Evolutionary conservation across 2,888 invertebrate species (phyloP).

Genomic region (Ophraella communa): DNA sequence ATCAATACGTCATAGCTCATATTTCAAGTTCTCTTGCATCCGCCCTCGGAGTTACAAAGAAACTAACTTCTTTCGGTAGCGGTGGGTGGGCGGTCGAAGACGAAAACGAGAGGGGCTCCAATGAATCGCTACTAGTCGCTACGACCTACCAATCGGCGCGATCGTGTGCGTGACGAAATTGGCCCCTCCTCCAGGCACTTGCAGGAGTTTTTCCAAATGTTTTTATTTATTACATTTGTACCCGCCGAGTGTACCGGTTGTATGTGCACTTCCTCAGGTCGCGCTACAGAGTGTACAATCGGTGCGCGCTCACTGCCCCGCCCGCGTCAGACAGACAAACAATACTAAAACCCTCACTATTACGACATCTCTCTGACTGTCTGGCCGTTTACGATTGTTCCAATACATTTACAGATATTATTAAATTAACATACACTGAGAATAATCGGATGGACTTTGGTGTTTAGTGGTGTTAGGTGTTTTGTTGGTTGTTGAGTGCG

Average conservation of each 20-base stretch:
- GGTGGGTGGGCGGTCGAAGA: conserved; percentile 52
- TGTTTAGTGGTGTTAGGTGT: conserved; percentile 33
- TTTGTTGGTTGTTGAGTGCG: conserved; percentile 24
- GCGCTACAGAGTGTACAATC: conserved; percentile 46
- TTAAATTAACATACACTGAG: background rate
- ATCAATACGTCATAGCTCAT: conserved; percentile 66
- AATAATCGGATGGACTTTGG: conserved; percentile 43
- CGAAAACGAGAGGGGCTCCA: conserved; percentile 52
- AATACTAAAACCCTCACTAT: conserved; percentile 53
- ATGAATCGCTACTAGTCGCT: conserved; percentile 46
- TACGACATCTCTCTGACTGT: conserved; percentile 59
- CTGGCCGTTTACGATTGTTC: conserved; percentile 45
- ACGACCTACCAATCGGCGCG: conserved; percentile 62
- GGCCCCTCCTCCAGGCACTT: conserved; percentile 54
- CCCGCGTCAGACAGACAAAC: conserved; percentile 56
- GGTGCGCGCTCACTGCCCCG: conserved; percentile 46
- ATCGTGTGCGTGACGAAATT: conserved; percentile 62
- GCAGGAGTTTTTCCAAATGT: conserved; percentile 64
- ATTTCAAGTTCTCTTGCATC: conserved; percentile 61
- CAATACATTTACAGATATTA: conserved; percentile 5
- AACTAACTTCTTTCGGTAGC: conserved; percentile 63
- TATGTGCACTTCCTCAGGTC: conserved; percentile 54
- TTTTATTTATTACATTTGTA: conserved; percentile 79
- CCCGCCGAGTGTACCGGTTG: conserved; percentile 72
- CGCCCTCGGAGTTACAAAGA: conserved; percentile 66